Evolutionary conservation across 2,888 invertebrate genomes (phyloP), one percentile per base, ranked within the genome.

Genomic region (Drosophila mimica): DNA sequence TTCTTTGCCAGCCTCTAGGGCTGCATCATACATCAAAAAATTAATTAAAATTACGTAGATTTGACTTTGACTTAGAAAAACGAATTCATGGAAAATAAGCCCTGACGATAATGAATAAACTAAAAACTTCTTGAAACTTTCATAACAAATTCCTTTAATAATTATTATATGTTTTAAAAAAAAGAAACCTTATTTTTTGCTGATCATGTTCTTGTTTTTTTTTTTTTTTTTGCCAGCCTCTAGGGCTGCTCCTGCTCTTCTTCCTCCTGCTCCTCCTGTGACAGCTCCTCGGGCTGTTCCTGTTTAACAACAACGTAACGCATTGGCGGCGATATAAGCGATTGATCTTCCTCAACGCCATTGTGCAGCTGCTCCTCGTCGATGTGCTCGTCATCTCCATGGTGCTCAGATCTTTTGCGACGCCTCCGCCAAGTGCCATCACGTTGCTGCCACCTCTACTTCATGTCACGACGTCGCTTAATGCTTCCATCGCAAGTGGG

Each of bases 401-500:
- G 56, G 33, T 36, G 46, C 6, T 59, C 46, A 6, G 52, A 17
- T 61, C 61, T 59, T 46, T 77, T 81, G 20, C 70, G 70, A 31
- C 70, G 56, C 31, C 77, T 74, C 34, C 70, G 76, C 89, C 88
- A 81, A 66, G 46, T 66, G 68, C 60, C 77, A 71, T 82, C 74
- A 84, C 84, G 84, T 73, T 89, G 82, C 54, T 65, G 80, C 82
- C 81, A 81, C 30, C 61, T 79, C 86, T 92, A 92, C 84, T 92
- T 92, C 88, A 92, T 90, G 67, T 92, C 92, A 5, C 92, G 92
- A 38, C 93, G 92, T 2, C 93, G 89, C 73, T 93, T 93, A 58
- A 93, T 92, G 40, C 92, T 93, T 25, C 93, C 93, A 86, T 93
- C 93, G 70, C 93, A 93, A 30, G 91, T 91, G 20, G 93, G 93